Evolutionary conservation across 1,140 invertebrate genomes (phyloP).

Genomic region (Tetramorium parvispinum): DNA sequence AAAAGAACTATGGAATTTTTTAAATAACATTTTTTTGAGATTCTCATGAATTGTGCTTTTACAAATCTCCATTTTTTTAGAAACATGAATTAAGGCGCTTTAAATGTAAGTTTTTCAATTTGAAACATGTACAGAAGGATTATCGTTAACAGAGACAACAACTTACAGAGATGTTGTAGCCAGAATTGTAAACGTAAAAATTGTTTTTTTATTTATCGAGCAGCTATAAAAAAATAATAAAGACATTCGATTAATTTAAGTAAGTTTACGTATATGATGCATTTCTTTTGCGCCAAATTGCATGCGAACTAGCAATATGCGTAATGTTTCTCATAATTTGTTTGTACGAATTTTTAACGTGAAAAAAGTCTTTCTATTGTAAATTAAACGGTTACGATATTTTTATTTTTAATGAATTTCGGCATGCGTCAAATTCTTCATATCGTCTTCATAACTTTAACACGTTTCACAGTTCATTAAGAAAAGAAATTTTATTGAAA

Average conservation of each 20-base stretch:
- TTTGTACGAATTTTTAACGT: not conserved
- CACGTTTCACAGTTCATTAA: not conserved
- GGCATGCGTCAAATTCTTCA: not conserved
- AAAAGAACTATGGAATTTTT: not conserved
- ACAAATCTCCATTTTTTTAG: not conserved
- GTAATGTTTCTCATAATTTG: not conserved
- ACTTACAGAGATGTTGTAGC: not conserved
- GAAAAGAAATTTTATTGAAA: not conserved
- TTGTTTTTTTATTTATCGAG: slow-evolving; percentile 7
- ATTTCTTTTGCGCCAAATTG: not conserved
- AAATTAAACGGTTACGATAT: not conserved
- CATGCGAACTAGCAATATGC: not conserved
- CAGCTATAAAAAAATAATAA: not conserved
- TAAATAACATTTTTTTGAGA: not conserved
- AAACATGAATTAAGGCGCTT: not conserved
- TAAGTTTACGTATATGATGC: not conserved
- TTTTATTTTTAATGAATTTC: not conserved
- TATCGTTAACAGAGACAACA: not conserved
- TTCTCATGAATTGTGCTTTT: not conserved
- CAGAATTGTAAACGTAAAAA: not conserved
- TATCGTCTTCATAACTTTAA: not conserved
- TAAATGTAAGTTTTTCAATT: not conserved
- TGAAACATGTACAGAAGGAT: not conserved
- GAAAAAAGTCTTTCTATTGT: not conserved
- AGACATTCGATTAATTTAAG: not conserved